Base-by-base conservation (phyloP, 2,113 vertebrate species). In the Daphoenositta chrysoptera region DNA sequence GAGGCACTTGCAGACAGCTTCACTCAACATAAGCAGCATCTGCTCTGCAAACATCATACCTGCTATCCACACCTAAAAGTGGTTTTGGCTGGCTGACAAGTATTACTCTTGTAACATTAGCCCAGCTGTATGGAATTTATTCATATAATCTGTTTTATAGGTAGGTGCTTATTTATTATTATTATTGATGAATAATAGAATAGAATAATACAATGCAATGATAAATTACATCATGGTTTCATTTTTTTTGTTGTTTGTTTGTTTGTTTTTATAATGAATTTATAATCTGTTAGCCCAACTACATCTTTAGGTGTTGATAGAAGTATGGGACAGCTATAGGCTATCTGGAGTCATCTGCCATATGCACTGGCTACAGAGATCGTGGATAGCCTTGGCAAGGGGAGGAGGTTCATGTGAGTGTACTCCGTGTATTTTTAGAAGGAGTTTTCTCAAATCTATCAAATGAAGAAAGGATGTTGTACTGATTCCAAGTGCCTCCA, bases 331-430 rank as follows among this genome's bases (percentile, higher is more conserved):
- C 39, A 87, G 24, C 11, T 17, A 5, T 6, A 76, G 57, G 20
- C 18, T 85, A 8, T 57, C 23, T 83, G 61, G 61, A 60, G 26
- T 37, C 5, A 1, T 37, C 76, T 90, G 53, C 47, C 18, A 8
- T 9, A 27, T 18, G 27, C 27, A 23, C 19, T 57, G 44, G 24
- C 24, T 81, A 37, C 31, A 48, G 85, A 66, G 64, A 57, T 33
- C 42, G 53, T 1, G 0, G 70, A 20, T 5, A 39, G 37, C 63
- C 30, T 21, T 48, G 40, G 40, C 27, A 50, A 64, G 31, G 54
- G 8, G 6, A 76, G 11, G 13, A 64, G 21, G 15, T 15, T 33
- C 2, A 0, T 39, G 33, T 26, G 47, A 40, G 10, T 1, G 1
- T 30, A 35, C 16, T 44, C 33, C 0, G 0, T 24, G 30, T 11